Base-by-base conservation (phyloP, 2,888 invertebrate genomes). In the Eledona agricola region DNA sequence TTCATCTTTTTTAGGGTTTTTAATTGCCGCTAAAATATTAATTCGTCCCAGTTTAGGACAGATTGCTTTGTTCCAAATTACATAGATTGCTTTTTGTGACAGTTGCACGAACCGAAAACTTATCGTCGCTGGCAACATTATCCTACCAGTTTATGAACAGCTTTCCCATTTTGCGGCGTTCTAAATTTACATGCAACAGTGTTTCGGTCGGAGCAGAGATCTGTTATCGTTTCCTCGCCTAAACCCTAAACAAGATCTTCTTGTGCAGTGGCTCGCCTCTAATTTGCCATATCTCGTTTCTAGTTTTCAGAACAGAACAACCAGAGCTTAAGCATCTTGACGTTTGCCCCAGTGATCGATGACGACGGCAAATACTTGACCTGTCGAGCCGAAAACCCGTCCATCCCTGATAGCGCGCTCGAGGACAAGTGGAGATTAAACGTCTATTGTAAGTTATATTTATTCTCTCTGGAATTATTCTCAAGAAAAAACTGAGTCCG, bases 361-460 rank as follows among this genome's bases (percentile, higher is more conserved):
- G 93, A 93, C 78, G 91, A 93, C 75, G 92, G 92, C 66, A 91
- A 90, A 80, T 89, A 89, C 80, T 83, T 93, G 78, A 89, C 90
- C 62, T 93, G 93, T 77, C 84, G 91, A 65, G 90, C 91, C 37
- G 92, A 92, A 79, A 93, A 93, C 82, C 89, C 89, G 73, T 85
- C 84, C 78, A 90, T 93, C 72, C 83, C 85, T 50, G 88, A 88
- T 77, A 90, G 90, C 62, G 86, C 86, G 58, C 83, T 91, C 53
- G 93, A 93, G 79, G 91, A 91, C 79, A 89, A 88, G 80, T 91
- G 90, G 90, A 81, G 87, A 68, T 83, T 93, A 72, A 87, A 90
- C 77, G 92, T 93, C 70, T 90, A 91, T 76, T 93, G 93, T 91
- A 82, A 92, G 90, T 74, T 60, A 59, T 62, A 61, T 62, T 55